Base-by-base conservation (phyloP, 2,797 vertebrate species). In the Argya squamiceps region DNA sequence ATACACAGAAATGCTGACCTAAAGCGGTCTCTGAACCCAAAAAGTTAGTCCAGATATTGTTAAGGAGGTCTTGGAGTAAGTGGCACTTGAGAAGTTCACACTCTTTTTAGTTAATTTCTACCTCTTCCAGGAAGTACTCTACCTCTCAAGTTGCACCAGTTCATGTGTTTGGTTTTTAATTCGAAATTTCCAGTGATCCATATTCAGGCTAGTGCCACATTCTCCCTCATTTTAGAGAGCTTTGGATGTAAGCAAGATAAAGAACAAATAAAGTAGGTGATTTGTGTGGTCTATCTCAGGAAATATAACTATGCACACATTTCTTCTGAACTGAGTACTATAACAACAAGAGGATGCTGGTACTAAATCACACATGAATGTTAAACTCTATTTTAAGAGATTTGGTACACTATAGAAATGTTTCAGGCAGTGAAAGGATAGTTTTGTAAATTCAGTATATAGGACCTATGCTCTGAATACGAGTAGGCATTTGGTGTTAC, bases 101-200 rank as follows among this genome's bases (percentile, higher is more conserved):
- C 6, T 23, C 75, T 9, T 49, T 1, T 1, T 37, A 15, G 10
- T 49, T 74, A 0, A 0, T n/a, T 91, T 80, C 63, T 27, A 11
- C 34, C 15, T 82, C 29, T 82, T 70, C 24, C 19, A 20, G 34
- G 23, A 82, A 53, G 26, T 4, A 3, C 17, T 44, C 22, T 74
- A 19, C 22, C 19, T 80, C 34, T 67, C 44, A 49, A 2, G 13
- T 24, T 69, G 34, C 50, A 59, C 34, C 10, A 53, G 23, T 43
- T 17, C 11, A 7, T 19, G 8, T 41, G 7, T 47, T 87, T 41
- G 8, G 11, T 46, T 62, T 76, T 62, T 62, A 77, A 47, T 17
- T 30, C 39, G 41, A 39, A 77, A 41, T 47, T 69, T 69, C 77
- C 64, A 18, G 56, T 55, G 24, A 86, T 47, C 21, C 20, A 26